phyloP scores from a whole-genome alignment of 2,888 invertebrate genomes.

The Diplolepis rosae region DNA sequence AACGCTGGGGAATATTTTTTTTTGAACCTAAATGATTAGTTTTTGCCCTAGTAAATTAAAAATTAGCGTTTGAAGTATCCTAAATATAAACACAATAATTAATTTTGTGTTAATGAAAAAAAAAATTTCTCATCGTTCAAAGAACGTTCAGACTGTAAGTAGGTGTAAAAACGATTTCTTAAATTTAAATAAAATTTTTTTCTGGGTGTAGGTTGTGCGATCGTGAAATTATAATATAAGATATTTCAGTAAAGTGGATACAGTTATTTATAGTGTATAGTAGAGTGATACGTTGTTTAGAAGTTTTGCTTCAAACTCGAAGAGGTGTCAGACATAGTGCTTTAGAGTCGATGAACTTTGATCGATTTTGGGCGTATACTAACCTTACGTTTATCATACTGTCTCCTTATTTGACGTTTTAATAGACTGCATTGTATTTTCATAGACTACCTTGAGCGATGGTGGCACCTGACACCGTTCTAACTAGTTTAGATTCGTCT shows the following conservation, averaged over 20 bases:
- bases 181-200: too few species aligned
- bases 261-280: not conserved
- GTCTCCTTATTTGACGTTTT: constrained; percentile 19
- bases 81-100: too few species aligned
- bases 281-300: constrained; percentile 1
- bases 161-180: too few species aligned
- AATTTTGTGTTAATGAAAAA: too few species aligned
- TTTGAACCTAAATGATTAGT: too few species aligned
- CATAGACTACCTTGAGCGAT: constrained; percentile 1
- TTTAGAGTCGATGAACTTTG: constrained; percentile 56
- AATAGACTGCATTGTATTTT: constrained; percentile 18
- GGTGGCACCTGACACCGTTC: constrained; percentile 20
- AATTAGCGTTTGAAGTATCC: not conserved
- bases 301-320: constrained; percentile 16
- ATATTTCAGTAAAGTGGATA: not conserved
- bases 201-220: not conserved
- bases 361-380: constrained; percentile 57
- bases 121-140: too few species aligned
- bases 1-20: too few species aligned
- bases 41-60: not conserved
- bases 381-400: constrained; percentile 31
- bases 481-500: constrained; percentile 12
- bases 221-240: constrained; percentile 5
- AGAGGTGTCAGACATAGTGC: constrained; percentile 17
- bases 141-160: too few species aligned